phyloP scores from a whole-genome alignment of 2,888 invertebrate species.

The Oscheius sp. region DNA sequence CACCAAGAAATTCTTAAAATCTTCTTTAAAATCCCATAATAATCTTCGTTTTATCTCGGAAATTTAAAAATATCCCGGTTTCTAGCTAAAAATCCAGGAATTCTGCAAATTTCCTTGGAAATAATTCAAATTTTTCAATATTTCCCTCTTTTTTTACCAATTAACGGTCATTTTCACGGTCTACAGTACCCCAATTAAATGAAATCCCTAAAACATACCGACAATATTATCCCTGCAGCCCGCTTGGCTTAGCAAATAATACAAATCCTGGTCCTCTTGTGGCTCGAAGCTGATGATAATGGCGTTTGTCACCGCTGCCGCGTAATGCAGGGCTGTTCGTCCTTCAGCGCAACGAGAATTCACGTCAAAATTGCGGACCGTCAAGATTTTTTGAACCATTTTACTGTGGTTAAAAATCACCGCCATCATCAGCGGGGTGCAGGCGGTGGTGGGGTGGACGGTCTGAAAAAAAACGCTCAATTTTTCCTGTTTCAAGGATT shows the following conservation, averaged over 20 bases:
- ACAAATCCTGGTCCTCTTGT: slow-evolving; percentile 45
- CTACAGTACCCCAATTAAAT: neutral
- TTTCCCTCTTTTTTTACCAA: no score
- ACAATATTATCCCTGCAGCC: slow-evolving; percentile 45
- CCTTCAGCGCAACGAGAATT: slow-evolving; percentile 42
- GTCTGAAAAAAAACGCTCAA: slow-evolving; percentile 32
- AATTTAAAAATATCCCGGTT: no score
- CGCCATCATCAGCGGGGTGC: slow-evolving; percentile 61
- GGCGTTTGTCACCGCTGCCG: slow-evolving; percentile 46
- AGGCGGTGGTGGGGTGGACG: slow-evolving; percentile 63
- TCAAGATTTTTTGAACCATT: slow-evolving; percentile 21
- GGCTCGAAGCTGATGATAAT: slow-evolving; percentile 11
- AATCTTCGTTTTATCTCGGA: no score
- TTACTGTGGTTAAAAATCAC: slow-evolving; percentile 56
- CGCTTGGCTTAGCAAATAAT: slow-evolving; percentile 42
- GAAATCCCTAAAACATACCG: neutral
- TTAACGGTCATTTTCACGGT: no score
- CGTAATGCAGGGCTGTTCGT: slow-evolving; percentile 66
- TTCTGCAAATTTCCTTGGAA: no score
- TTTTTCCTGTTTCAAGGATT: neutral
- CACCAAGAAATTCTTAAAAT: no score
- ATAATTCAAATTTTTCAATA: no score
- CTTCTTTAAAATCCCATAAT: no score
- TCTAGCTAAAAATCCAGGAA: no score
- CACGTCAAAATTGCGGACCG: slow-evolving; percentile 8